Base-by-base conservation (phyloP, 1,140 invertebrate species). In the Coptotermes formosanus region DNA sequence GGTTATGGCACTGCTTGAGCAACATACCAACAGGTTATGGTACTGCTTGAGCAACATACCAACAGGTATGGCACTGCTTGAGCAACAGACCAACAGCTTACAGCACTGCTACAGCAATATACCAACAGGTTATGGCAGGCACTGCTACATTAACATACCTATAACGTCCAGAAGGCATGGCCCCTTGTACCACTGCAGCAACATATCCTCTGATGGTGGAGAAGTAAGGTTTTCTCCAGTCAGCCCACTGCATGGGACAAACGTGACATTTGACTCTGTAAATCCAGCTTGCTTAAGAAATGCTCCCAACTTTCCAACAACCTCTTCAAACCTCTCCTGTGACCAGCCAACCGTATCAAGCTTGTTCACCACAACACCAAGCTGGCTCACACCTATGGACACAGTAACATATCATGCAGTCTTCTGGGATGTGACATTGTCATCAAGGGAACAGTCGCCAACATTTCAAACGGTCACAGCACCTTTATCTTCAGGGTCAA, bases 281-380 rank as follows among this genome's bases (percentile, higher is more conserved):
- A 97, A 99, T 8, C 98, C 98, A n/a, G 96, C 97, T 92, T 98
- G 97, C 91, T 97, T 98, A 0, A 99, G 91, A 89, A 99, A 99
- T n/a, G 91, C 88, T 87, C 94, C 95, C 45, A 99, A 91, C 90
- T 98, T 98, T 83, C 93, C 92, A 0, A 94, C 93, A 85, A 99
- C 98, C 89, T 98, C 97, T 88, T 95, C 92, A 91, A 97, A 99
- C 88, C 97, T 92, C 83, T 95, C 94, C 89, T 96, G 91, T 87
- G 94, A 94, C 96, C 96, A 97, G 82, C 93, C 92, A 2, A 95
- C 95, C 11, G 95, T 97, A 88, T 97, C 96, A 87, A 98, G 90
- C 92, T 98, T 97, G 89, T 97, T 97, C 14, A 98, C 93, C 32
- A 95, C 96, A 25, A 98, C 95, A 82, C 94, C 95, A 19, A 99